Evolutionary conservation across 1,140 invertebrate species (phyloP).

Genomic region (Phenacoccus solenopsis): DNA sequence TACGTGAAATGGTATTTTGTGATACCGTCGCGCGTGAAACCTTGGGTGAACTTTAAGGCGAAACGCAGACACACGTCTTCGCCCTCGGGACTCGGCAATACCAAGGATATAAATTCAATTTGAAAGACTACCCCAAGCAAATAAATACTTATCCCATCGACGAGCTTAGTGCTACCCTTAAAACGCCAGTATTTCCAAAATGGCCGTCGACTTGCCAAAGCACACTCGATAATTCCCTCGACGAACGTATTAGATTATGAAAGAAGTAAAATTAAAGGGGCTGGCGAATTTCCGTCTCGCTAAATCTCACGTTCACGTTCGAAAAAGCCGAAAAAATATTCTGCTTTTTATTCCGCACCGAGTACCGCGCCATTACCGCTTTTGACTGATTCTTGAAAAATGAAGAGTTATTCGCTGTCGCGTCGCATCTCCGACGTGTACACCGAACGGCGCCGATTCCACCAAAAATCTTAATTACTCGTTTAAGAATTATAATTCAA

Average conservation of each 20-base stretch:
- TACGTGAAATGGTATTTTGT: no score
- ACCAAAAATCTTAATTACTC: no score
- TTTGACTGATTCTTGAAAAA: no score
- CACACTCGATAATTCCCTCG: neutral
- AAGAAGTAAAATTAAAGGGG: constrained; percentile 9
- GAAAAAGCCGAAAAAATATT: neutral
- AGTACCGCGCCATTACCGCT: no score
- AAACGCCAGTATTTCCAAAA: constrained; percentile 8
- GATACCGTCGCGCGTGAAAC: no score
- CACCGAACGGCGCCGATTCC: no score
- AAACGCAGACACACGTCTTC: neutral
- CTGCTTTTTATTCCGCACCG: no score
- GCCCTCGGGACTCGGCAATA: neutral
- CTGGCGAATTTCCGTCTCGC: neutral
- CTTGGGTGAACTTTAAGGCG: neutral
- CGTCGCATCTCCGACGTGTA: no score
- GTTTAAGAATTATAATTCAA: no score
- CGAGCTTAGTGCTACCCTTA: neutral
- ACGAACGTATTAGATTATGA: constrained; percentile 6
- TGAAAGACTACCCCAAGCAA: constrained; percentile 14
- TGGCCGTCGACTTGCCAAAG: constrained; percentile 8
- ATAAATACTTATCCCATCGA: constrained; percentile 14
- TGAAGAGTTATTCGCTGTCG: no score
- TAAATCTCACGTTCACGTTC: neutral
- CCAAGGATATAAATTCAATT: constrained; percentile 10